Percentiles rank a stretch among this genome's conserved stretches.
Evolutionary conservation across 2,888 invertebrate species (phyloP).

Genomic region (Priocnemis perturbator): DNA sequence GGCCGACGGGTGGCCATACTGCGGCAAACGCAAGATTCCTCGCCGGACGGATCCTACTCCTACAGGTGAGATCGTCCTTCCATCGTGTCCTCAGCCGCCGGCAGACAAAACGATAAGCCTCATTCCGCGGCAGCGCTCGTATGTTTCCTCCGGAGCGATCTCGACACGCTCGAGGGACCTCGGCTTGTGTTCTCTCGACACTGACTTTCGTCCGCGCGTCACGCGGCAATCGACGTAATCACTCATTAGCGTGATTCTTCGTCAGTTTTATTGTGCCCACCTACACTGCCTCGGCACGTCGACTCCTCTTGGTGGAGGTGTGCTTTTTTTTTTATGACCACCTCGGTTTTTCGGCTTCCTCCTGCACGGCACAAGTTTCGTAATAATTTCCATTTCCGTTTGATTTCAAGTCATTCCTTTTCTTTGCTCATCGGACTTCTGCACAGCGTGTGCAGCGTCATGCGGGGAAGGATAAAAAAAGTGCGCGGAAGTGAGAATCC

Average conservation of each 20-base stretch:
- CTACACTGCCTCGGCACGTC: background rate
- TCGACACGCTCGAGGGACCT: constrained; percentile 51
- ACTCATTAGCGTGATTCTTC: constrained; percentile 17
- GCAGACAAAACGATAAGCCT: constrained; percentile 9
- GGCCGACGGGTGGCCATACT: constrained; percentile 69
- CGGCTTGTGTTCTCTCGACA: constrained; percentile 27
- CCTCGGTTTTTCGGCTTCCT: too few species aligned
- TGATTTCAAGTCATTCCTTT: too few species aligned
- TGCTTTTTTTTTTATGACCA: too few species aligned
- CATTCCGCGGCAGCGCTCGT: constrained; percentile 23
- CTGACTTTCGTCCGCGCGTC: constrained; percentile 13
- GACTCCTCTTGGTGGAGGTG: too few species aligned
- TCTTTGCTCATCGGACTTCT: too few species aligned
- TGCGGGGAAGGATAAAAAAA: too few species aligned
- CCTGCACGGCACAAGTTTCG: too few species aligned
- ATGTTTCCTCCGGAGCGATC: constrained; percentile 48
- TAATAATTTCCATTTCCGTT: too few species aligned
- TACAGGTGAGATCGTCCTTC: constrained; percentile 68
- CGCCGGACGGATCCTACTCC: constrained; percentile 71
- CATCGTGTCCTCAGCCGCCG: constrained; percentile 29
- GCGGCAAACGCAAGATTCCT: constrained; percentile 68
- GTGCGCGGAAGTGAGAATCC: too few species aligned
- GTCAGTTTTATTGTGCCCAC: background rate
- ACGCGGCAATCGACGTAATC: constrained; percentile 28
- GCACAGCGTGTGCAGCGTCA: too few species aligned